These are phyloP conservation scores for Aphodius sticticus DNA, from an alignment of 2,888 invertebrate genomes.

Conservation along the genomic window DNA sequence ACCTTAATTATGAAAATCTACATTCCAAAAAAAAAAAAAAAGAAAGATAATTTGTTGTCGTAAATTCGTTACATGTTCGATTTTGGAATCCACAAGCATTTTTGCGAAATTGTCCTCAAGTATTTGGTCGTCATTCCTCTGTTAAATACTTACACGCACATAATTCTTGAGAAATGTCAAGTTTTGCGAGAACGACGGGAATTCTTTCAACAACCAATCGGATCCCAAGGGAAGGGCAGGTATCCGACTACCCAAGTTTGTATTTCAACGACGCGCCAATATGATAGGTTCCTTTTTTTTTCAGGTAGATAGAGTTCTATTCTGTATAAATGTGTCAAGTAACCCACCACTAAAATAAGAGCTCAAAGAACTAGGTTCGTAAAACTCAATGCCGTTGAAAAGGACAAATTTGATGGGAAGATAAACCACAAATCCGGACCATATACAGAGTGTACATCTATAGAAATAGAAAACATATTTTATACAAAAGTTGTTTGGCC, in stretches of 20 bases:
- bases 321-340: too few relatives aligned
- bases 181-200: neutral
- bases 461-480: too few relatives aligned
- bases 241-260: neutral
- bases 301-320: too few relatives aligned
- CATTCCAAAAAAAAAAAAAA: neutral
- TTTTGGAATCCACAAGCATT: neutral
- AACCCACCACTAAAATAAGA: too few relatives aligned
- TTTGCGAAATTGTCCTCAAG: neutral
- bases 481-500: too few relatives aligned
- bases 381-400: too few relatives aligned
- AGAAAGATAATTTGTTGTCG: neutral
- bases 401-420: too few relatives aligned
- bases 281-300: neutral
- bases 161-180: neutral
- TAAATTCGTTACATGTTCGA: neutral
- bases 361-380: too few relatives aligned
- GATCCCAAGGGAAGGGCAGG: neutral
- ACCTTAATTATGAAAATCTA: too few relatives aligned
- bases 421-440: too few relatives aligned
- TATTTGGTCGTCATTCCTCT: neutral
- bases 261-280: conserved; percentile 7
- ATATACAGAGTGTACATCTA: too few relatives aligned
- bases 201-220: neutral
- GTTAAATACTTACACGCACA: neutral